These are phyloP conservation scores for Dryoscopus gambensis DNA, from an alignment of 2,113 vertebrate species.

Conservation along the genomic window DNA sequence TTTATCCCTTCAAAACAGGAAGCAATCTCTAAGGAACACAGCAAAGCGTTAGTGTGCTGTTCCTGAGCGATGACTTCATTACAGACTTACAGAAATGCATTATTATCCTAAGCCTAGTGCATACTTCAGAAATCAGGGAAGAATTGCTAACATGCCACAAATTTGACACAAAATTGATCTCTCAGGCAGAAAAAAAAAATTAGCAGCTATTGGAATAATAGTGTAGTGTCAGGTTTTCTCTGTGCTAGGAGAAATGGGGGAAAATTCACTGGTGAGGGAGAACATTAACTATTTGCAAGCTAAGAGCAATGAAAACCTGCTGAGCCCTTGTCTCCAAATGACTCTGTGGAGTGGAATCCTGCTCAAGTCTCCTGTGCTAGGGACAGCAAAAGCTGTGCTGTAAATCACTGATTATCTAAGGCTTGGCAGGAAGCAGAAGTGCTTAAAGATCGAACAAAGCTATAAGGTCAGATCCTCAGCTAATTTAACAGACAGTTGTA, in stretches of 20 bases:
- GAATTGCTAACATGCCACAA: not conserved
- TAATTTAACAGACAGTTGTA: not conserved
- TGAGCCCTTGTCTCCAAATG: not conserved
- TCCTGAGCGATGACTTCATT: not conserved
- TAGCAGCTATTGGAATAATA: not conserved
- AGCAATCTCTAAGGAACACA: not conserved
- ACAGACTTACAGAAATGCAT: not conserved
- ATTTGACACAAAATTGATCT: not conserved
- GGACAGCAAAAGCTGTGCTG: not conserved
- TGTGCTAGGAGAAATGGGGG: not conserved
- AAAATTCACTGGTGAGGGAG: not conserved
- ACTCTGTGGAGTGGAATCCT: not conserved
- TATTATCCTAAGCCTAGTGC: not conserved
- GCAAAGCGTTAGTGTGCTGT: not conserved
- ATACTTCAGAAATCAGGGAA: not conserved
- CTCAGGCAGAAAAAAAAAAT: not conserved
- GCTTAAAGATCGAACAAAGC: not conserved
- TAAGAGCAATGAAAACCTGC: not conserved
- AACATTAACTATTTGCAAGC: not conserved
- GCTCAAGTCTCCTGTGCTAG: not conserved
- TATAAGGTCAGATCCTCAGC: not conserved
- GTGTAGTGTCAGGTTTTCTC: not conserved
- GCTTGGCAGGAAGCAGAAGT: not conserved
- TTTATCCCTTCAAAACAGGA: not conserved
- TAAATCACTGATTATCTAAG: not conserved